Conservation (phyloP, 2,888 invertebrate genomes). For the Heliconius charithonia region DNA sequence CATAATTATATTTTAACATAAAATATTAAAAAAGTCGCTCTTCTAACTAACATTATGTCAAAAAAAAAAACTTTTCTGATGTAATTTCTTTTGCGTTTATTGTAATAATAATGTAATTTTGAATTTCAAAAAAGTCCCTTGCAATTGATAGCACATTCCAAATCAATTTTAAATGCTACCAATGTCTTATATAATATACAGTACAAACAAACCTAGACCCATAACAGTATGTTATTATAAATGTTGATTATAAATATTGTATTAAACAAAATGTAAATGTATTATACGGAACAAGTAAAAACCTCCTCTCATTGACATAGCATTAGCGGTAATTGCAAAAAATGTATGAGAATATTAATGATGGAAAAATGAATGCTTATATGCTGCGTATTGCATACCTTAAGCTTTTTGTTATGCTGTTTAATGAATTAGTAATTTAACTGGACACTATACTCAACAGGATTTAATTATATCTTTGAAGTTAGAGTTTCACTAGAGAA, state of each 20-base stretch:
- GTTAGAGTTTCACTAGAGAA: too few species aligned
- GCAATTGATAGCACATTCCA: too few species aligned
- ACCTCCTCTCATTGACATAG: conserved; percentile 42
- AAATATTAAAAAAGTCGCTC: too few species aligned
- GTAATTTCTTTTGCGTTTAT: too few species aligned
- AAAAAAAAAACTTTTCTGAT: too few species aligned
- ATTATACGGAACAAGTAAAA: conserved; percentile 37
- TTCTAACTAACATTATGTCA: too few species aligned
- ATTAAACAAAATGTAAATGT: conserved; percentile 36
- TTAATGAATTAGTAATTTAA: conserved; percentile 38
- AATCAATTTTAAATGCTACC: background rate
- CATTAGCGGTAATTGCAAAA: conserved; percentile 43
- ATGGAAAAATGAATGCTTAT: conserved; percentile 42
- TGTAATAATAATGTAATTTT: too few species aligned
- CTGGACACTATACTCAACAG: conserved; percentile 7
- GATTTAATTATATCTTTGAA: conserved; percentile 15
- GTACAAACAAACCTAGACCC: background rate
- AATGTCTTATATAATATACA: background rate
- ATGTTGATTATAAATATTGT: background rate
- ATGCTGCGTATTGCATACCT: conserved; percentile 41
- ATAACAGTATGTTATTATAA: conserved; percentile 9
- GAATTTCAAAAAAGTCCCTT: too few species aligned
- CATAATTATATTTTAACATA: background rate
- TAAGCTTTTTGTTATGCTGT: conserved; percentile 37
- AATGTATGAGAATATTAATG: conserved; percentile 44